Base-by-base conservation (phyloP, 2,113 vertebrate species). In the Gasterosteus aculeatus region DNA sequence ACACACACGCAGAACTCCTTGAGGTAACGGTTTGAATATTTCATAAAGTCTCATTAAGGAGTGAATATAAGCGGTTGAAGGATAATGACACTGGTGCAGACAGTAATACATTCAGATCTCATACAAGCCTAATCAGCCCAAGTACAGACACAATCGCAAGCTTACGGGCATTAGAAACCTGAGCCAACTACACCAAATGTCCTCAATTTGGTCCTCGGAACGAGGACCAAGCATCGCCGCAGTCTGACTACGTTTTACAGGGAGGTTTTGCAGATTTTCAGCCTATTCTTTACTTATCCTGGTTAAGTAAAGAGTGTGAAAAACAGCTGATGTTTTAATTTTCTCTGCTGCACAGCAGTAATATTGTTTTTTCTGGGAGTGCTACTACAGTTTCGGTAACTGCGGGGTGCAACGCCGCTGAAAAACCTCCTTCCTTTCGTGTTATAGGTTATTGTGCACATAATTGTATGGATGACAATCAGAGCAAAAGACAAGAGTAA, bases 1-100 rank as follows among this genome's bases (percentile, higher is more conserved):
- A 19, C 31, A 26, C 58, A 72, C 69, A 72, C 41, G 14, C 46
- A 0, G 19, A 62, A n/a, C 60, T 86, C 82, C 87, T 84, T 68
- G 66, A 87, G 81, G 90, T 91, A 80, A 88, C 78, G 74, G 81
- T 73, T 70, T 89, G 81, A 88, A 92, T 91, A 90, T 93, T 91
- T 92, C 82, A 93, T 88, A 86, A 84, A 80, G 84, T 80, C 90
- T 92, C 86, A 90, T 91, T 91, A 90, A 66, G 61, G 49, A 62
- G 65, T 76, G 78, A 83, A 80, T 84, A 57, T 71, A 86, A 84
- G 81, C 84, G 85, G 76, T 64, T 87, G 75, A 68, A 57, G 75
- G 78, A 77, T 87, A 88, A 84, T 81, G 85, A 84, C 86, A 87
- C 75, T 29, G 70, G 66, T 1, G 14, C 80, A 83, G 77, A 77